These are phyloP conservation scores for Caenorhabditis brenneri DNA, from an alignment of 1,140 invertebrate genomes.

Conservation along the genomic window DNA sequence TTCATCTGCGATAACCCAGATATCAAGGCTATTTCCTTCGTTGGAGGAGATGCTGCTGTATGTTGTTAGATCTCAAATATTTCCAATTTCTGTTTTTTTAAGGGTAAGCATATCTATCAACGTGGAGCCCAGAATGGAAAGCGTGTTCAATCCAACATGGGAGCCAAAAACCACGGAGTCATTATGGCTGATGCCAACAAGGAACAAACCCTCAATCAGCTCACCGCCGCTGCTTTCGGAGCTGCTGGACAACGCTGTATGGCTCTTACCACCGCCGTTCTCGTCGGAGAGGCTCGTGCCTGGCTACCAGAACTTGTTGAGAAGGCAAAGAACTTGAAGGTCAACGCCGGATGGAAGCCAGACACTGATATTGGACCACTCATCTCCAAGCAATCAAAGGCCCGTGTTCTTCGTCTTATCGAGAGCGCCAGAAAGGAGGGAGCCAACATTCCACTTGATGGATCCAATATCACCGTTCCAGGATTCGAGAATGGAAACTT, in stretches of 20 bases:
- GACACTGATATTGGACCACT: slow-evolving; percentile 96
- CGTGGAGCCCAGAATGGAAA: slow-evolving; percentile 87
- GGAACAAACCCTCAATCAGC: slow-evolving; percentile 85
- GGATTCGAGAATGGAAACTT: slow-evolving; percentile 83
- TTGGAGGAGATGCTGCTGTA: slow-evolving; percentile 91
- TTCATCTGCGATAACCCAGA: slow-evolving; percentile 95
- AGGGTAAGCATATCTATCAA: slow-evolving; percentile 94
- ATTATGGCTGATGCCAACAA: slow-evolving; percentile 97
- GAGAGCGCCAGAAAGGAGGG: slow-evolving; percentile 87
- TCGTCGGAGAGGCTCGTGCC: slow-evolving; percentile 89
- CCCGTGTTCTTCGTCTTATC: slow-evolving; percentile 84
- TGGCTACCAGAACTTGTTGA: slow-evolving; percentile 88
- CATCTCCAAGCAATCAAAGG: slow-evolving; percentile 88
- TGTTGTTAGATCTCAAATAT: slow-evolving; percentile 61
- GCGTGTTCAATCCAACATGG: slow-evolving; percentile 96
- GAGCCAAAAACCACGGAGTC: slow-evolving; percentile 97
- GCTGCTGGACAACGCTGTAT: slow-evolving; percentile 89
- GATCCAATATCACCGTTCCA: slow-evolving; percentile 80
- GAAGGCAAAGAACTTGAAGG: slow-evolving; percentile 85
- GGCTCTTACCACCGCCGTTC: slow-evolving; percentile 94
- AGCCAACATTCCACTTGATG: slow-evolving; percentile 86
- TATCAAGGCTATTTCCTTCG: slow-evolving; percentile 96
- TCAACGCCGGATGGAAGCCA: slow-evolving; percentile 79
- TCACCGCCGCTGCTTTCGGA: slow-evolving; percentile 94
- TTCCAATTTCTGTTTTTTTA: slow-evolving; percentile 64